A percentile compares a stretch with the other conserved stretches of the same genome.
Conservation (phyloP, 2,113 vertebrate genomes). For the Oreochromis niloticus region DNA sequence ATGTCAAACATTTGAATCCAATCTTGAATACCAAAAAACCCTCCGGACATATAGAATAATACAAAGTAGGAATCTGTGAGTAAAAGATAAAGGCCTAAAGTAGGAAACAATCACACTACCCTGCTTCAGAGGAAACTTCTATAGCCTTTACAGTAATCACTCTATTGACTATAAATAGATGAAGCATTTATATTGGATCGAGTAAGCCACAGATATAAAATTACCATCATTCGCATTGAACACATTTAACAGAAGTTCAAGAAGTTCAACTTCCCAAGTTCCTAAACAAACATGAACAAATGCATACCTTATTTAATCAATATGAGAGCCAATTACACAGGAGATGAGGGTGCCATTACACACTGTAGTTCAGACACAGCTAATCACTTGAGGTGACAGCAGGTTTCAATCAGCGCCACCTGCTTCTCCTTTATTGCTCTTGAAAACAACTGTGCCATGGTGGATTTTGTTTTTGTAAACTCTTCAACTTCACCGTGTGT, state of each 20-base stretch:
- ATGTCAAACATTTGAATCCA: neutral
- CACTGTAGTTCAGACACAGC: conserved; percentile 19
- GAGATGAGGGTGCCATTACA: conserved; percentile 61
- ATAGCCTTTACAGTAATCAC: neutral
- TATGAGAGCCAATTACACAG: conserved; percentile 54
- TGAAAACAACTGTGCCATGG: conserved; percentile 14
- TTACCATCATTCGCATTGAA: neutral
- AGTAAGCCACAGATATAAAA: neutral
- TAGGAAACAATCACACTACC: neutral
- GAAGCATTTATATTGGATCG: neutral
- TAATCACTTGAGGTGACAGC: conserved; percentile 52
- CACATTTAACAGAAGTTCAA: conserved; percentile 8
- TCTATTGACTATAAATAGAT: neutral
- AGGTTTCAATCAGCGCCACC: conserved; percentile 53
- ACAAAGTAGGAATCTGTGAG: too few species aligned
- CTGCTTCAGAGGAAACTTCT: accelerated
- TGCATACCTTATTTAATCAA: conserved; percentile 76
- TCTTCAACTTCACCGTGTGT: neutral
- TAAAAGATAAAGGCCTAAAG: neutral
- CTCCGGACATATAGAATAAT: too few species aligned
- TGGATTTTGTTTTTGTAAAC: conserved; percentile 22
- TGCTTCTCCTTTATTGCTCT: conserved; percentile 14
- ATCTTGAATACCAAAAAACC: too few species aligned
- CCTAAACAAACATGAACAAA: conserved; percentile 53
- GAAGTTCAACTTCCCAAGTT: conserved; percentile 30